Percentiles rank a stretch among this genome's conserved stretches.
Conservation (phyloP, 1,140 invertebrate genomes). For the Sarcophaga peregrina region DNA sequence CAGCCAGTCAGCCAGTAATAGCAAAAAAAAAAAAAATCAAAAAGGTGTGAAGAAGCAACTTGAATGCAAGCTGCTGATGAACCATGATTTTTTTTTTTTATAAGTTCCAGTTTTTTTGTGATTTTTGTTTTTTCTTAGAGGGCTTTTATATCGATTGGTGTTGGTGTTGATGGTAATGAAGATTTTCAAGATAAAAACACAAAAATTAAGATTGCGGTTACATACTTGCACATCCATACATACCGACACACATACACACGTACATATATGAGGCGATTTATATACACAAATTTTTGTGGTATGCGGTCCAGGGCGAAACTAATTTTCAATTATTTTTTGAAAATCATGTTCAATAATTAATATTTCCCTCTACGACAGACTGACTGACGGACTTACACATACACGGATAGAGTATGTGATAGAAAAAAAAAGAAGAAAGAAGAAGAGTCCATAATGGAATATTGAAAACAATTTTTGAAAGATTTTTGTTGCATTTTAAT, state of each 20-base stretch:
- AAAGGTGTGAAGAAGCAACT: too few species aligned
- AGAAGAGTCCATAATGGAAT: too few species aligned
- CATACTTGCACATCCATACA: background rate
- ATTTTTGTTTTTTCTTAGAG: background rate
- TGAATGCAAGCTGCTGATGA: background rate
- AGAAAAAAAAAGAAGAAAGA: too few species aligned
- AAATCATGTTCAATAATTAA: slow-evolving; percentile 23
- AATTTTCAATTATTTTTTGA: slow-evolving; percentile 26
- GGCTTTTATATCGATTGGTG: background rate
- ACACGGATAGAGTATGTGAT: too few species aligned
- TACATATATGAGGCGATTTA: background rate
- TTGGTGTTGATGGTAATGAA: background rate
- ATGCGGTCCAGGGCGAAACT: slow-evolving; percentile 16
- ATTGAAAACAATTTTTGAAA: too few species aligned
- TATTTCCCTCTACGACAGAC: background rate
- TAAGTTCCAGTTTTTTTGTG: background rate
- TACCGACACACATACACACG: background rate
- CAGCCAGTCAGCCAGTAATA: background rate
- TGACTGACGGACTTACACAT: too few species aligned
- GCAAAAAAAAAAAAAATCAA: background rate
- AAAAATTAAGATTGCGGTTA: slow-evolving; percentile 11
- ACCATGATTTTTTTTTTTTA: background rate
- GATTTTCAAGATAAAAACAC: slow-evolving; percentile 2
- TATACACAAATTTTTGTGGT: too few species aligned
- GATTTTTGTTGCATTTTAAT: too few species aligned